Conservation (phyloP, 2,113 vertebrate species). For the Tachuris rubrigastra region DNA sequence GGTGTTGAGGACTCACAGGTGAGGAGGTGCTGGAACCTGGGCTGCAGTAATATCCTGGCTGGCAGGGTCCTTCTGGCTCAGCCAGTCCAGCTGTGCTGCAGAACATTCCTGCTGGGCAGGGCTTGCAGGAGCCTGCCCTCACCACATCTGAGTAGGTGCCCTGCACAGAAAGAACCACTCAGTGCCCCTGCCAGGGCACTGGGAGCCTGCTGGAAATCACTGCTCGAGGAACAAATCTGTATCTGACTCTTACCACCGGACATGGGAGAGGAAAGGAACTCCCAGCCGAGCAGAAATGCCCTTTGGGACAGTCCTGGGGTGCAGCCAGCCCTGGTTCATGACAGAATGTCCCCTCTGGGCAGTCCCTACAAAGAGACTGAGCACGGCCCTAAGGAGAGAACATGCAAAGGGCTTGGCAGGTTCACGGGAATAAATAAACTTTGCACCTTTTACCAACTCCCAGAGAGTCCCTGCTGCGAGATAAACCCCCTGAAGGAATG, state of each 20-base stretch:
- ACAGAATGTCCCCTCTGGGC: conserved; percentile 82
- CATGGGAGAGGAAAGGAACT: conserved; percentile 75
- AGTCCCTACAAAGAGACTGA: conserved; percentile 75
- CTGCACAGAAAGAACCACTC: conserved; percentile 54
- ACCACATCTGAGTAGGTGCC: conserved; percentile 75
- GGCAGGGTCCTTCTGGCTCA: conserved; percentile 81
- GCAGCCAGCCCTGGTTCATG: conserved; percentile 76
- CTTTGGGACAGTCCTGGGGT: conserved; percentile 77
- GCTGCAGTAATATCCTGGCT: conserved; percentile 77
- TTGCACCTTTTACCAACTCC: fast-evolving
- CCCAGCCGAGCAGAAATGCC: conserved; percentile 81
- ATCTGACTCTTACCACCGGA: conserved; percentile 71
- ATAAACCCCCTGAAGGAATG: not conserved
- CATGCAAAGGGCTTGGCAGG: not conserved
- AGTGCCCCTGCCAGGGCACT: not conserved
- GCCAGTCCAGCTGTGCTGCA: conserved; percentile 79
- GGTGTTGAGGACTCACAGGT: conserved; percentile 74
- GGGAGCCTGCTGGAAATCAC: not conserved
- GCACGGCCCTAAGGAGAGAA: conserved; percentile 68
- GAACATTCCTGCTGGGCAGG: conserved; percentile 81
- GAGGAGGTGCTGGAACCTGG: conserved; percentile 73
- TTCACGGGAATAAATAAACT: fast-evolving
- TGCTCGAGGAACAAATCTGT: fast-evolving
- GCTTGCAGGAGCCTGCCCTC: conserved; percentile 74
- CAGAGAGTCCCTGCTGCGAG: not conserved